Evolutionary conservation across 1,140 invertebrate species (phyloP).

Genomic region (Octopus sinensis): DNA sequence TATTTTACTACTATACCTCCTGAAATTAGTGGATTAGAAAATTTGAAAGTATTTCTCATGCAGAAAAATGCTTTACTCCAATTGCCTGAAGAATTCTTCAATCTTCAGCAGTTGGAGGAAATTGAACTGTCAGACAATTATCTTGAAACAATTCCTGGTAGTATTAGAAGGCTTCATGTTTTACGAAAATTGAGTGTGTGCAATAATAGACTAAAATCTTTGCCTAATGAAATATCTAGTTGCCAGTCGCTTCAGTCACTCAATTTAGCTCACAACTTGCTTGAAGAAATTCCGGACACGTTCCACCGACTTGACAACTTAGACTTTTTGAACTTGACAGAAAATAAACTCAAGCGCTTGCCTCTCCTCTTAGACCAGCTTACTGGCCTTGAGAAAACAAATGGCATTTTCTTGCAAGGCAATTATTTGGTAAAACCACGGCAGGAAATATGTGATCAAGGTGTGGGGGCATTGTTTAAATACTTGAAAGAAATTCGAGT

Average conservation of each 20-base stretch:
- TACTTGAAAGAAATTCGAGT: constrained; percentile 41
- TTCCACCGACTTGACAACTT: constrained; percentile 42
- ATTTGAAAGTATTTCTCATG: constrained; percentile 42
- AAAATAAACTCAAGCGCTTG: constrained; percentile 48
- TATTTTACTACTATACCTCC: constrained; percentile 48
- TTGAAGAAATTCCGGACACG: constrained; percentile 38
- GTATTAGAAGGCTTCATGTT: constrained; percentile 36
- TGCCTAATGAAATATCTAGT: constrained; percentile 45
- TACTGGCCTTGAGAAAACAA: constrained; percentile 35
- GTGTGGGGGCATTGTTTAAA: constrained; percentile 36
- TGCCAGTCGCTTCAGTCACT: constrained; percentile 35
- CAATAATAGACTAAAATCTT: constrained; percentile 38
- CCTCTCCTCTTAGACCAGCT: constrained; percentile 48
- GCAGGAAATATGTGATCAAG: constrained; percentile 48
- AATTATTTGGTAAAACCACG: constrained; percentile 48
- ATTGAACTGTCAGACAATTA: constrained; percentile 51
- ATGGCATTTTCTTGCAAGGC: constrained; percentile 37
- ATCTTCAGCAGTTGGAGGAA: constrained; percentile 42
- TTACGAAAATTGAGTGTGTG: constrained; percentile 39
- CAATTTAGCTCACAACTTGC: constrained; percentile 36
- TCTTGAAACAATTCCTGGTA: constrained; percentile 40
- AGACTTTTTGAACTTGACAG: constrained; percentile 38
- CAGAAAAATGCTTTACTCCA: constrained; percentile 47
- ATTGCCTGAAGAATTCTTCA: constrained; percentile 46
- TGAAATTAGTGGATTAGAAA: constrained; percentile 40